Evolutionary conservation across 2,113 vertebrate species (phyloP).

Genomic region (Rhinopomastus cyanomelas): DNA sequence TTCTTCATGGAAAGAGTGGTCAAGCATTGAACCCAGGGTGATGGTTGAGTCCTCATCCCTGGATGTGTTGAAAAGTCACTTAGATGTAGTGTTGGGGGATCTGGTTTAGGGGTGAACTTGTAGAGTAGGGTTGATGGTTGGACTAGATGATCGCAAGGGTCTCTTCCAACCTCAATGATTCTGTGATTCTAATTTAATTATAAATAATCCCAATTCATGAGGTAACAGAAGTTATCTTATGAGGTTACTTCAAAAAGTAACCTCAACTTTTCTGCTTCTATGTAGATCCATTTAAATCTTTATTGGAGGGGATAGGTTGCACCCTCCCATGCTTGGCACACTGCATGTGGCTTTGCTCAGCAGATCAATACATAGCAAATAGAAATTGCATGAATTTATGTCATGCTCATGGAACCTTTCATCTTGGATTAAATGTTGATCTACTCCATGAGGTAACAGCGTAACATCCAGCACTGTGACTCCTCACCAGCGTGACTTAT

Average conservation of each 20-base stretch:
- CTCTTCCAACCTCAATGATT: too few species aligned
- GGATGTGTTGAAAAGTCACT: too few species aligned
- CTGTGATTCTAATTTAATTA: too few species aligned
- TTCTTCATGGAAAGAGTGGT: too few species aligned
- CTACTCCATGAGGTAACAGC: neutral
- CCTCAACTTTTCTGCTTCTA: accelerated
- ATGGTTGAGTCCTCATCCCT: too few species aligned
- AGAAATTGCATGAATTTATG: neutral
- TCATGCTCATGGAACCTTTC: neutral
- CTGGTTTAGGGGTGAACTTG: too few species aligned
- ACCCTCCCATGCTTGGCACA: neutral
- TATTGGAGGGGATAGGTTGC: neutral
- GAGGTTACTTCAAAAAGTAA: too few species aligned
- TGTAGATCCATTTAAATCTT: neutral
- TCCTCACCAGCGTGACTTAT: neutral
- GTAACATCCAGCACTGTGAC: neutral
- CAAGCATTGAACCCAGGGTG: too few species aligned
- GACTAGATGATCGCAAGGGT: too few species aligned
- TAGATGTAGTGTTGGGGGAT: too few species aligned
- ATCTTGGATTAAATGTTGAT: neutral
- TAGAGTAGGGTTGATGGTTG: too few species aligned
- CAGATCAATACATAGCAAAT: neutral
- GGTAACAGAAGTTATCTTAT: too few species aligned
- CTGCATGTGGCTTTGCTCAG: neutral
- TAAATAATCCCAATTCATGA: neutral